Conservation (phyloP, 2,113 vertebrate genomes). For the Ochotona curzoniae region DNA sequence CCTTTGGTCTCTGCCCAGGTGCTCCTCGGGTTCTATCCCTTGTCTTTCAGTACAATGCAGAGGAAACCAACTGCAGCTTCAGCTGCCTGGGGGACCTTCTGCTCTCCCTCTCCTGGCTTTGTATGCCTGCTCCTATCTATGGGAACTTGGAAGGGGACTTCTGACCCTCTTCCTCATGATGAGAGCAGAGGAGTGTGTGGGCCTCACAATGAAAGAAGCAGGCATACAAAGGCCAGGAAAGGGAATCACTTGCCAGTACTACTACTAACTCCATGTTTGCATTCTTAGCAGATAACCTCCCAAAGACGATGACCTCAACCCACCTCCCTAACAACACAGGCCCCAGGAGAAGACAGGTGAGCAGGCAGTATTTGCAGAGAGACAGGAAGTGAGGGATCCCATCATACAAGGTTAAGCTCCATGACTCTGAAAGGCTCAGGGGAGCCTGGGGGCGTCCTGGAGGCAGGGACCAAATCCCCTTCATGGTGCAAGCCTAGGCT, state of each 20-base stretch:
- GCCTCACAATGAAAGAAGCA: too few species aligned
- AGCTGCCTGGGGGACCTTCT: not conserved
- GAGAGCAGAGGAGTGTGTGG: too few species aligned
- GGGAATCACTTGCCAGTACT: not conserved
- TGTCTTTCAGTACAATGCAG: not conserved
- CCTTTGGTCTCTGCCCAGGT: not conserved
- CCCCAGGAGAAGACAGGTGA: not conserved
- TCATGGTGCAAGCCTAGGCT: not conserved
- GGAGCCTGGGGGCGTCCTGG: too few species aligned
- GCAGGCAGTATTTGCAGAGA: too few species aligned
- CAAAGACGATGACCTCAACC: not conserved
- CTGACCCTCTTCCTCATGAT: too few species aligned
- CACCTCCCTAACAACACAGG: not conserved
- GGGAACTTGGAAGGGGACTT: too few species aligned
- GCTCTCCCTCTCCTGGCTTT: not conserved
- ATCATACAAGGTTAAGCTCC: too few species aligned
- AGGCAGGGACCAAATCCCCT: too few species aligned
- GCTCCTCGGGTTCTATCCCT: not conserved
- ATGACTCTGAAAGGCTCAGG: not conserved
- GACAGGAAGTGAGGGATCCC: not conserved
- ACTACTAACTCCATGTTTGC: not conserved
- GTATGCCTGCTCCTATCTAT: not conserved
- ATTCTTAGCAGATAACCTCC: not conserved
- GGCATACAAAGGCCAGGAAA: too few species aligned
- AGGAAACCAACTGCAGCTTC: not conserved